These are phyloP conservation scores for Tinea pellionella DNA, from an alignment of 2,888 invertebrate genomes.

Conservation along the genomic window DNA sequence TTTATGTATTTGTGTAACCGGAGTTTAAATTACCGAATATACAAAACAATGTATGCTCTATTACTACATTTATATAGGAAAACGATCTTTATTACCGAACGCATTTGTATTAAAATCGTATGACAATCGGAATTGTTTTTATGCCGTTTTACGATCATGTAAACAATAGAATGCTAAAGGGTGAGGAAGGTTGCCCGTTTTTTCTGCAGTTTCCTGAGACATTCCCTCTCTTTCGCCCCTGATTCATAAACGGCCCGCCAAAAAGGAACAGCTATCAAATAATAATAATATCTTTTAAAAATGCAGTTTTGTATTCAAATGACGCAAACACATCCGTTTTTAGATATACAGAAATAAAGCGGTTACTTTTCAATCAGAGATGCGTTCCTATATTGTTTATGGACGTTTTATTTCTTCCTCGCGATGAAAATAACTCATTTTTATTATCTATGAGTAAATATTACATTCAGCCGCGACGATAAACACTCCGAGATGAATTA, in stretches of 20 bases:
- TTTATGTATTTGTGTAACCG: not conserved
- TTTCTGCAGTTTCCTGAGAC: constrained; percentile 62
- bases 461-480: not conserved
- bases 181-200: constrained; percentile 66
- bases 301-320: constrained; percentile 61
- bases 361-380: constrained; percentile 23
- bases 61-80: not conserved
- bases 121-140: constrained; percentile 21
- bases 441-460: not conserved
- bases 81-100: constrained; percentile 26
- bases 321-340: constrained; percentile 63
- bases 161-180: constrained; percentile 61
- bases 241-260: not conserved
- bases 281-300: constrained; percentile 32
- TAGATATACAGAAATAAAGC: constrained; percentile 56
- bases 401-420: constrained; percentile 11
- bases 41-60: not conserved
- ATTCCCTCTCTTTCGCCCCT: constrained; percentile 37
- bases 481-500: not conserved
- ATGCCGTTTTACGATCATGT: constrained; percentile 36
- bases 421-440: not conserved
- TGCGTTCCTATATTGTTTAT: constrained; percentile 16
- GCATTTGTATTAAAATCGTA: constrained; percentile 25
- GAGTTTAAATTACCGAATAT: not conserved
- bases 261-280: not conserved